phyloP scores from a whole-genome alignment of 2,113 vertebrate genomes.

The Pelecanus crispus region DNA sequence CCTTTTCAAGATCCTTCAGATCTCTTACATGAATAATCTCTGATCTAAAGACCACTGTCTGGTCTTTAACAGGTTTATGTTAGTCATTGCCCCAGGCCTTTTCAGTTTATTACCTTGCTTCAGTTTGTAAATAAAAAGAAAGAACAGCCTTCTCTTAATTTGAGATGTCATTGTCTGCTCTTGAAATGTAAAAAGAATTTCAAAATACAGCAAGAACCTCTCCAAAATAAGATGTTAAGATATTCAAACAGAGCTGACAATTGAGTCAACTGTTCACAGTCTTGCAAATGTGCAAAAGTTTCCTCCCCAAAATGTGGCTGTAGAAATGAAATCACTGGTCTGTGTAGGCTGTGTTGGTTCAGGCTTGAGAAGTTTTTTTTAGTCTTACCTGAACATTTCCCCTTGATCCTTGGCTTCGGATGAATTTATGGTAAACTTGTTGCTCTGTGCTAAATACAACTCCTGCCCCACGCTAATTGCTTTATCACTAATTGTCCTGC shows the following conservation, averaged over 20 bases:
- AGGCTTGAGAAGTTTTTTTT: not conserved
- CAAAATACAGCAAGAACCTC: slow-evolving; percentile 11
- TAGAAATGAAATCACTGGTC: not conserved
- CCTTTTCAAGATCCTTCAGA: not conserved
- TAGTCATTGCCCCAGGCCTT: not conserved
- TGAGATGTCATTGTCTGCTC: not conserved
- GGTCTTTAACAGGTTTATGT: not conserved
- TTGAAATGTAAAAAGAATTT: not conserved
- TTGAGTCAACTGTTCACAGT: not conserved
- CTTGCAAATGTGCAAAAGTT: not conserved
- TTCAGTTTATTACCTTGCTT: not conserved
- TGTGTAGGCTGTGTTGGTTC: not conserved
- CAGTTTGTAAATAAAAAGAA: not conserved
- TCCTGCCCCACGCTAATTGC: not conserved
- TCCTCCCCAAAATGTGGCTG: not conserved
- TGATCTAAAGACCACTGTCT: not conserved
- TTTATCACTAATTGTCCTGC: not conserved
- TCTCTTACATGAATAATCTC: not conserved
- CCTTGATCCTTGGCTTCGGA: not conserved
- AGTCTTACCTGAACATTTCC: not conserved
- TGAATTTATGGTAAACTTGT: not conserved
- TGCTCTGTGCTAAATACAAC: not conserved
- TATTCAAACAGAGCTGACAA: slow-evolving; percentile 1
- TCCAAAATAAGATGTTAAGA: slow-evolving; percentile 12
- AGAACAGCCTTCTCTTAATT: not conserved